These are phyloP conservation scores for Rallus limicola DNA, from an alignment of 2,113 vertebrate genomes.

Conservation along the genomic window DNA sequence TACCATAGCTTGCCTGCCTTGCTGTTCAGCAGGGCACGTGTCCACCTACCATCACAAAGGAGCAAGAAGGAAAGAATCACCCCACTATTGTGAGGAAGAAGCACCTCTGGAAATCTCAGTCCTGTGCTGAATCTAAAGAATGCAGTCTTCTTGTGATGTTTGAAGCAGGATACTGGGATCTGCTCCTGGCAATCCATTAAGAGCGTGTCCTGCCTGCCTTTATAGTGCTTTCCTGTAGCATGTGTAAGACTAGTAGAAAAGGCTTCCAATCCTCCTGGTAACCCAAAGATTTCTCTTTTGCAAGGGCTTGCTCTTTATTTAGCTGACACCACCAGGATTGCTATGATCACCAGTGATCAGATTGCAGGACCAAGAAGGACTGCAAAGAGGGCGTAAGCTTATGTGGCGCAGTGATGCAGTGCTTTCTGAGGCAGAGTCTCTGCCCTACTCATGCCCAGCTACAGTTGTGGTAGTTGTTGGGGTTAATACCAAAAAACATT, in stretches of 20 bases:
- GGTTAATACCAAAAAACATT: neutral
- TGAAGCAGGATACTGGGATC: neutral
- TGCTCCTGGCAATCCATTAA: neutral
- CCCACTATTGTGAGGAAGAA: neutral
- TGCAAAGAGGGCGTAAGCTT: neutral
- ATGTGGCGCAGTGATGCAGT: accelerated
- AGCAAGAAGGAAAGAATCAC: neutral
- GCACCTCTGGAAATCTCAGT: neutral
- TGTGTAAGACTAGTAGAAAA: accelerated
- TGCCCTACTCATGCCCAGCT: neutral
- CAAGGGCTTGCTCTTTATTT: neutral
- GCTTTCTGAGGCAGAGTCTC: neutral
- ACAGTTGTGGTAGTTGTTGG: neutral
- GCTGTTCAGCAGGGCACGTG: neutral
- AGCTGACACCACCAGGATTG: neutral
- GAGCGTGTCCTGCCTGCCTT: neutral
- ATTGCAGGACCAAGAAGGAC: accelerated
- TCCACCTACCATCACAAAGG: neutral
- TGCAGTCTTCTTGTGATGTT: accelerated
- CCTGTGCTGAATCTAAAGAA: neutral
- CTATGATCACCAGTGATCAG: neutral
- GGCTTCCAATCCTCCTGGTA: neutral
- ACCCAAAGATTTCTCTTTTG: neutral
- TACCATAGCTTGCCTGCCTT: neutral
- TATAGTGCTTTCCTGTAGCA: neutral